Evolutionary conservation across 2,113 vertebrate genomes (phyloP).

Genomic region (Toxotes jaculatrix): DNA sequence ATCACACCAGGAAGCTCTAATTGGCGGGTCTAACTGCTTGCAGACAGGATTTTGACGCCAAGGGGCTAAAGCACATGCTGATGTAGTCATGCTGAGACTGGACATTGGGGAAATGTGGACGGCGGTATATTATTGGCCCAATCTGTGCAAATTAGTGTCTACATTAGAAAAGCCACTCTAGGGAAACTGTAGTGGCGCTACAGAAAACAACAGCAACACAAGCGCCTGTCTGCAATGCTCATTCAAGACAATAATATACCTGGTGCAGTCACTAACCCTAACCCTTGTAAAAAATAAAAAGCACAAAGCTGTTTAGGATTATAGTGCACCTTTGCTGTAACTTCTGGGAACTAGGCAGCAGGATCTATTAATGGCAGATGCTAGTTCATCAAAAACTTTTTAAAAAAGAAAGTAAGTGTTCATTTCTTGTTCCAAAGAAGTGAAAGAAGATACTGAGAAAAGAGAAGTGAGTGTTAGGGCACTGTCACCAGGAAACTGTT

Average conservation of each 20-base stretch:
- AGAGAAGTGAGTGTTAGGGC: slow-evolving; percentile 12
- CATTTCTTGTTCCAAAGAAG: slow-evolving; percentile 1
- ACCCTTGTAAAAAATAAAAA: neutral
- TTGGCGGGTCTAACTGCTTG: slow-evolving; percentile 26
- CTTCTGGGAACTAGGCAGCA: neutral
- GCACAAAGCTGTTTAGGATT: neutral
- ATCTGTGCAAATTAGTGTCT: slow-evolving; percentile 13
- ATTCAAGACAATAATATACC: neutral
- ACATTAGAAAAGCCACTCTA: slow-evolving; percentile 5
- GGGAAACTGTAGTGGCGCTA: neutral
- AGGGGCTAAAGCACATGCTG: neutral
- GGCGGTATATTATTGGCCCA: neutral
- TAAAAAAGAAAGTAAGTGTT: neutral
- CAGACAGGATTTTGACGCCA: slow-evolving; percentile 11
- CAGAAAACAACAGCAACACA: neutral
- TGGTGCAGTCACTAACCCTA: neutral
- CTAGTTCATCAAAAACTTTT: neutral
- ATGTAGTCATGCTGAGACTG: slow-evolving; percentile 11
- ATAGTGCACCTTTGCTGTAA: neutral
- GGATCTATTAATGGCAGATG: slow-evolving; percentile 1
- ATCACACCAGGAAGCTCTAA: slow-evolving; percentile 28
- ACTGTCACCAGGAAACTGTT: slow-evolving; percentile 17
- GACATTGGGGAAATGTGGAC: slow-evolving; percentile 23
- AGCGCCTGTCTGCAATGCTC: neutral
- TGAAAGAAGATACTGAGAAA: neutral